Evolutionary conservation across 2,888 invertebrate genomes (phyloP).

Genomic region (Cheilosia scutellata): DNA sequence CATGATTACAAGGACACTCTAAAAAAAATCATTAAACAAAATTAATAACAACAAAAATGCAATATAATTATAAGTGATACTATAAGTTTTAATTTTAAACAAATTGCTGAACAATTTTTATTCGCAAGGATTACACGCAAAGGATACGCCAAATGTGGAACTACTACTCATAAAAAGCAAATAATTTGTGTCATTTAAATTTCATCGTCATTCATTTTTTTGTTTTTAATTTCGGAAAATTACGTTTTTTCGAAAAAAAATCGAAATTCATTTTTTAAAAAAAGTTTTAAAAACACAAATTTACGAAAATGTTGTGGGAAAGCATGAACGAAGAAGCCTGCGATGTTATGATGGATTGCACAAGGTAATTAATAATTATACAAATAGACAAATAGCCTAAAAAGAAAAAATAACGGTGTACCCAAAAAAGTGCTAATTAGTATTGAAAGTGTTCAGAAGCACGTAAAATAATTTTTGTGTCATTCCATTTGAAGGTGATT

Average conservation of each 20-base stretch:
- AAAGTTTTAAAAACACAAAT: slow-evolving; percentile 56
- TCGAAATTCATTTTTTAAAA: slow-evolving; percentile 4
- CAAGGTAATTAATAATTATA: slow-evolving; percentile 81
- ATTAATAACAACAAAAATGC: slow-evolving; percentile 56
- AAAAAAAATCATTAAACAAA: background rate
- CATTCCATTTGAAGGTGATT: slow-evolving; percentile 18
- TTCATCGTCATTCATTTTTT: slow-evolving; percentile 22
- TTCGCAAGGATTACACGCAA: slow-evolving; percentile 62
- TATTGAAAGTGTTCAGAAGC: slow-evolving; percentile 35
- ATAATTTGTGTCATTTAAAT: slow-evolving; percentile 25
- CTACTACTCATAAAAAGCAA: slow-evolving; percentile 26
- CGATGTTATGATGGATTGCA: slow-evolving; percentile 82
- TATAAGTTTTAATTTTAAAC: slow-evolving; percentile 43
- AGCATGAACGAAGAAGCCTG: slow-evolving; percentile 82
- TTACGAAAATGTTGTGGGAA: slow-evolving; percentile 83
- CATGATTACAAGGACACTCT: slow-evolving; percentile 73
- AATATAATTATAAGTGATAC: slow-evolving; percentile 74
- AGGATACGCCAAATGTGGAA: slow-evolving; percentile 58
- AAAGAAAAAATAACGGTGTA: slow-evolving; percentile 23
- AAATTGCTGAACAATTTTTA: slow-evolving; percentile 47
- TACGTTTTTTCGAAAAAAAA: slow-evolving; percentile 61
- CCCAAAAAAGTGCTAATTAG: slow-evolving; percentile 47
- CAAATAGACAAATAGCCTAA: slow-evolving; percentile 3
- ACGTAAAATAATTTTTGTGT: slow-evolving; percentile 3
- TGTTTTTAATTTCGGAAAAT: slow-evolving; percentile 39